Percentiles rank a stretch among this genome's conserved stretches.
These are phyloP conservation scores for Calephelis nemesis DNA, from an alignment of 1,140 invertebrate species.

Conservation along the genomic window DNA sequence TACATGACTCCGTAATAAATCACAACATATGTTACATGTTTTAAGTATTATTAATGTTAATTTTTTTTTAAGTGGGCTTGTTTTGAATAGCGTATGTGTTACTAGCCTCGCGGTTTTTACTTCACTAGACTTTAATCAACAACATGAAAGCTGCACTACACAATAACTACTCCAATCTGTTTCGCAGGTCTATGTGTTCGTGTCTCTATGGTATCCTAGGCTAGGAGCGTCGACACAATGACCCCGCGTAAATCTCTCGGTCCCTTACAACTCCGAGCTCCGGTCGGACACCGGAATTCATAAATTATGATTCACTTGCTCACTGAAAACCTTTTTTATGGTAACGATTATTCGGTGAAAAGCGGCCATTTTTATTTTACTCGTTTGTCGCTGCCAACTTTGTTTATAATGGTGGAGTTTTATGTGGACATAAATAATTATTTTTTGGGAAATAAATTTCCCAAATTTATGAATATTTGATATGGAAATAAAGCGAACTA, in stretches of 20 bases:
- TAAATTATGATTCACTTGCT: conserved; percentile 79
- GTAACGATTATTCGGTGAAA: conserved; percentile 71
- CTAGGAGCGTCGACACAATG: conserved; percentile 66
- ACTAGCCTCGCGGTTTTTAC: too few species aligned
- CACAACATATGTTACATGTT: too few species aligned
- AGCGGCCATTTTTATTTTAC: conserved; percentile 67
- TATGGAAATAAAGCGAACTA: too few species aligned
- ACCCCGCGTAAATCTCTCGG: conserved; percentile 72
- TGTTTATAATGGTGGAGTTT: conserved; percentile 45
- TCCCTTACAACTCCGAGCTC: conserved; percentile 38
- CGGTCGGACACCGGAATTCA: conserved; percentile 68
- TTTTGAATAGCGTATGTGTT: too few species aligned
- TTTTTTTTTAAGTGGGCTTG: too few species aligned
- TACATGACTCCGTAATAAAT: too few species aligned
- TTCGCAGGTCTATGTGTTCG: conserved; percentile 13
- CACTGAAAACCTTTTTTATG: conserved; percentile 78
- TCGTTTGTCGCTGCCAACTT: conserved; percentile 54
- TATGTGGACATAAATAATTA: conserved; percentile 17
- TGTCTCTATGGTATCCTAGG: conserved; percentile 36
- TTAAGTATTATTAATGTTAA: too few species aligned
- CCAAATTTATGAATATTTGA: too few species aligned
- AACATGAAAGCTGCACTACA: too few species aligned
- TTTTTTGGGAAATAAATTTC: conserved; percentile 15
- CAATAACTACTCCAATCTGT: too few species aligned
- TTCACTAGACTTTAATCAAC: too few species aligned